Evolutionary conservation across 2,797 vertebrate species (phyloP).

Genomic region (Austrolebias charrua): DNA sequence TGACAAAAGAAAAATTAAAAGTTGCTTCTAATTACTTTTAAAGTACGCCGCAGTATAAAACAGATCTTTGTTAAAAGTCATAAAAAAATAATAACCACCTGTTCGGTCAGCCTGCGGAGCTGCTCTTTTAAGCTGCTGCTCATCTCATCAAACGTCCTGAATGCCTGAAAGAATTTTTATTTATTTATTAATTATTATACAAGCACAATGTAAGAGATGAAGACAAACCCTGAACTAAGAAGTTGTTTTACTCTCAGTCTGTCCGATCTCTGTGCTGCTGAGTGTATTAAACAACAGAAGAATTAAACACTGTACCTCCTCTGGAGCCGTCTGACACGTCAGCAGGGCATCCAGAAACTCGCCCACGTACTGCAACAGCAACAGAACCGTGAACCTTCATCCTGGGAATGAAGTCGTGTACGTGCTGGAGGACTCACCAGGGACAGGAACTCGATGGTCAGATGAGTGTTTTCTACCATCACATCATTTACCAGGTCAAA

Average conservation of each 20-base stretch:
- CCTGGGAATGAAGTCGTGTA: too few species aligned
- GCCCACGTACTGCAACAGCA: constrained; percentile 83
- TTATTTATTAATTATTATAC: too few species aligned
- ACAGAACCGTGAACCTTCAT: background rate
- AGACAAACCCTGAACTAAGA: background rate
- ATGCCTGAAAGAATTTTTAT: constrained; percentile 78
- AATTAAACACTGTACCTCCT: constrained; percentile 79
- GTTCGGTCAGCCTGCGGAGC: constrained; percentile 86
- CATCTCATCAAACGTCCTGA: constrained; percentile 90
- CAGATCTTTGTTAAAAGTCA: too few species aligned
- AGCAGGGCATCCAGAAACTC: constrained; percentile 92
- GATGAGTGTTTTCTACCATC: constrained; percentile 92
- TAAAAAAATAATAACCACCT: constrained; percentile 67
- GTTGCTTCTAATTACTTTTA: too few species aligned
- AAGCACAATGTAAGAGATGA: background rate
- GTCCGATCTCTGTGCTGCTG: too few species aligned
- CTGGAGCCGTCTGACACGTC: constrained; percentile 92
- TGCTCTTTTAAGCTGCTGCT: constrained; percentile 87
- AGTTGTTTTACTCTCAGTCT: too few species aligned
- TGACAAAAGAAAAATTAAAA: too few species aligned
- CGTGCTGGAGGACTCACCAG: constrained; percentile 71
- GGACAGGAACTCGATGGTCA: constrained; percentile 92
- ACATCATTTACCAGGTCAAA: constrained; percentile 95
- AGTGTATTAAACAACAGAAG: too few species aligned
- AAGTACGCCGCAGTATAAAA: background rate